Evolutionary conservation across 2,888 invertebrate species (phyloP).

Genomic region (Lepetodrilus schrolli): DNA sequence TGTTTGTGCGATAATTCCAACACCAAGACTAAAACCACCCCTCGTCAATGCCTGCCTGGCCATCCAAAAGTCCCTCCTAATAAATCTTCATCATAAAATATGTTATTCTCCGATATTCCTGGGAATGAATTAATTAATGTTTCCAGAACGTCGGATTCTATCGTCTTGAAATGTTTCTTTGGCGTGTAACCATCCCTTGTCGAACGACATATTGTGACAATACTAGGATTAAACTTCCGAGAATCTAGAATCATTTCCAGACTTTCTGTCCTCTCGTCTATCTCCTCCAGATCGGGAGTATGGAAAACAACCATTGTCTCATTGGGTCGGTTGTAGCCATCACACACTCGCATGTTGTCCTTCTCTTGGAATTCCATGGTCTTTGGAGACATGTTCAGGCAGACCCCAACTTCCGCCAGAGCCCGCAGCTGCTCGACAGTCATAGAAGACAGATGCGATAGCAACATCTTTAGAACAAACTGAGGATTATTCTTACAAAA

Average conservation of each 20-base stretch:
- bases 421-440: conserved; percentile 46
- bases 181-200: conserved; percentile 69
- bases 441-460: conserved; percentile 25
- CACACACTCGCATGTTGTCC: conserved; percentile 50
- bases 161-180: conserved; percentile 50
- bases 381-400: conserved; percentile 49
- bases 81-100: conserved; percentile 57
- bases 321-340: conserved; percentile 58
- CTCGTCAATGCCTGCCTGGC: conserved; percentile 32
- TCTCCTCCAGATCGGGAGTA: conserved; percentile 45
- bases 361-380: conserved; percentile 34
- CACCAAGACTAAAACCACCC: not conserved
- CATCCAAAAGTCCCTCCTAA: conserved; percentile 59
- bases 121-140: conserved; percentile 40
- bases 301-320: conserved; percentile 50
- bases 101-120: conserved; percentile 9
- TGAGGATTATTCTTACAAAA: not conserved
- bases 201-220: conserved; percentile 63
- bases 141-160: conserved; percentile 56
- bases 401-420: conserved; percentile 56
- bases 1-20: not conserved
- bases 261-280: conserved; percentile 39
- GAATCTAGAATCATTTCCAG: conserved; percentile 44
- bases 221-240: conserved; percentile 38
- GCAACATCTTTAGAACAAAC: not conserved